These are phyloP conservation scores for Hypena proboscidalis DNA, from an alignment of 2,888 invertebrate genomes.

Conservation along the genomic window DNA sequence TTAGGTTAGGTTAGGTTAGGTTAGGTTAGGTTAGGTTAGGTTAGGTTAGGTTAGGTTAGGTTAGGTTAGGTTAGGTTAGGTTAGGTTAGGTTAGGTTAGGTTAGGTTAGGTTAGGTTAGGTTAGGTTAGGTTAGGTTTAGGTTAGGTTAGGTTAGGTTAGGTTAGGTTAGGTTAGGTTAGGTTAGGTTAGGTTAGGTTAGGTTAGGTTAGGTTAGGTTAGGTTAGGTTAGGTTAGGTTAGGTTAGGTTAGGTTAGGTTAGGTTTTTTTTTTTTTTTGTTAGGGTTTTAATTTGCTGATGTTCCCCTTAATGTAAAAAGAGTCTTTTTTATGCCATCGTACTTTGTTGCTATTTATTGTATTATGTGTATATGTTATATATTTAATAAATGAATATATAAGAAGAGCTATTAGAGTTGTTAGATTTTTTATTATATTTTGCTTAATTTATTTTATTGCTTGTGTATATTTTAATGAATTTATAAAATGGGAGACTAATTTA, in stretches of 20 bases:
- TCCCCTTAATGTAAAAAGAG: too few relatives aligned
- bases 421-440: too few relatives aligned
- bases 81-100: constrained; percentile 23
- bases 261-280: too few relatives aligned
- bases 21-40: constrained; percentile 10
- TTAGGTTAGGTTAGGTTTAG: constrained; percentile 19
- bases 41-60: constrained; percentile 8
- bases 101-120: constrained; percentile 21
- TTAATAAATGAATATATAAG: too few relatives aligned
- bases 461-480: too few relatives aligned
- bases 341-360: too few relatives aligned
- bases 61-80: constrained; percentile 22
- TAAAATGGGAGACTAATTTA: constrained; percentile 20
- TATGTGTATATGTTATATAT: too few relatives aligned
- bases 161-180: constrained; percentile 20
- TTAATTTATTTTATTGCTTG: too few relatives aligned
- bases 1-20: constrained; percentile 18
- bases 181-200: constrained; percentile 17
- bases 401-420: too few relatives aligned
- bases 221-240: constrained; percentile 16
- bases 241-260: constrained; percentile 28
- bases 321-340: too few relatives aligned
- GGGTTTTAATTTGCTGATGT: too few relatives aligned
- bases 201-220: constrained; percentile 13
- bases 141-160: constrained; percentile 22